Base-by-base conservation (phyloP, 2,797 vertebrate species). In the Ceryle rudis region DNA sequence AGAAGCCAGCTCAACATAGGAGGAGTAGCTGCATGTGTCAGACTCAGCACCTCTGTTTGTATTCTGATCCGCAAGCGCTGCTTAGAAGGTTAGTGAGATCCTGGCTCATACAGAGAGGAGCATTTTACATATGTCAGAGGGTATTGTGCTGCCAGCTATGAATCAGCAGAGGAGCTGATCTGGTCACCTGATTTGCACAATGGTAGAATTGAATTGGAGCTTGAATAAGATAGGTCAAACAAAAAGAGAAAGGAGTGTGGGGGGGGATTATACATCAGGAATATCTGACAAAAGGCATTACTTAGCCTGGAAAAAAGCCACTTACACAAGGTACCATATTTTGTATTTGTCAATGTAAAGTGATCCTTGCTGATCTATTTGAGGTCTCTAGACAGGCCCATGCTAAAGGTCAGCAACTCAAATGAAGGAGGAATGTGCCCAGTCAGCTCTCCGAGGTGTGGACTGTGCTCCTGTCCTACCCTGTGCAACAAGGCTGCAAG, bases 201-300 rank as follows among this genome's bases (percentile, higher is more conserved):
- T 14, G 21, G 67, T 20, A 87, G 62, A 79, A 79, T 14, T 89
- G 44, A 94, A 87, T 10, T 69, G 23, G 46, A 87, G 72, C 39
- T 79, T 82, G 85, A 94, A 73, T 80, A 88, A 88, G 71, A 80
- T 4, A 80, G 75, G 92, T 85, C 75, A 93, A 61, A 64, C 35
- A 88, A 78, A 86, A 49, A 39, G 10, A 61, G n/a, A 70, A 42
- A 6, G 47, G 37, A 62, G 22, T 10, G 5, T 11, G 12, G 16
- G 28, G 12, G 20, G 28, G 57, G 11, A 67, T 61, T 79, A 49
- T 28, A 58, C 52, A 66, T 57, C 51, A 55, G 71, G 67, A 85
- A 81, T 85, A 70, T 23, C 60, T 73, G 79, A 81, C 54, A 93
- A 65, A 79, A 86, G 52, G 64, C 73, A 10, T 83, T 83, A 72